Base-by-base conservation (phyloP, 2,113 vertebrate genomes). In the Bufo gargarizans region DNA sequence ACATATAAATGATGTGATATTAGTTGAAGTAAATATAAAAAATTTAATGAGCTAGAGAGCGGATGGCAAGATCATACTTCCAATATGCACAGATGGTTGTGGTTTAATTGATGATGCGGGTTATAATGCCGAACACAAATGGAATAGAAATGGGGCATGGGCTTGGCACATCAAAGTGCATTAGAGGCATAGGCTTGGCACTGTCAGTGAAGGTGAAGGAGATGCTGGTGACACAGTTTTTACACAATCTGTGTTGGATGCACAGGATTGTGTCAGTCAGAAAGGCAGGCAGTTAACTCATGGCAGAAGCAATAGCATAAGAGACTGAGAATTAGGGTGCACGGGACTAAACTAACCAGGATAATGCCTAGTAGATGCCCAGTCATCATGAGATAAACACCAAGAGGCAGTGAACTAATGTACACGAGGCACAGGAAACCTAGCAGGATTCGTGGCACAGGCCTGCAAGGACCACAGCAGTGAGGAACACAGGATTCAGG, bases 381-480 rank as follows among this genome's bases (percentile, higher is more conserved):
- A 7, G 95, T 96, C 94, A 98, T 97, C 90, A 98, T 94, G 87
- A 98, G 95, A 92, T 98, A 98, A 90, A 97, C 96, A 87, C 97
- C 97, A 0, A 97, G 93, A 12, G 97, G 97, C 90, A 97, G 92
- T 0, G 97, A 97, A 92, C 96, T 96, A 93, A 97, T 96, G 92
- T 96, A 98, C 53, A 97, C 93, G 91, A 98, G 93, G 90, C 97
- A 96, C 77, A 98, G 95, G 71, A 95, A 91, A 0, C 96, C 96
- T 89, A 98, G 92, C 50, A 97, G 91, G 93, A 95, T 96, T 88
- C 94, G 96, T 0, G 96, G 95, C 20, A 95, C 69, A 0, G 94
- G 92, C 79, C 87, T 93, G 49, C 94, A 94, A 0, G 94, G 94
- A 94, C 96, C 95, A 6, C 94, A 90, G 0, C 58, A 93, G 72